Base-by-base conservation (phyloP, 92 coral and sea anemone species). In the Isaurus tuberculatus region DNA sequence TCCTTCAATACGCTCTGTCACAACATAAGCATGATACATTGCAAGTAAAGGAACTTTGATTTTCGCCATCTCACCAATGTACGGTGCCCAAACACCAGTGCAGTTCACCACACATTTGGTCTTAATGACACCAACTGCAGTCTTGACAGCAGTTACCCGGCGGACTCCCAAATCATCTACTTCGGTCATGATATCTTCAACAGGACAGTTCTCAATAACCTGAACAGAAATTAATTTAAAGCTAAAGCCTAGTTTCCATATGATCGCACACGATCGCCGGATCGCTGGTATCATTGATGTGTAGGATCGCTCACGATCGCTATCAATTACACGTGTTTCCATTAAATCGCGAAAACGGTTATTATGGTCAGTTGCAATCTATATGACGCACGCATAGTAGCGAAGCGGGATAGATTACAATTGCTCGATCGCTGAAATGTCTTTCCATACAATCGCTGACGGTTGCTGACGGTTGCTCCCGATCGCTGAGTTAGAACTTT, bases 51-150 rank as follows among this genome's bases (percentile, higher is more conserved):
- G 99, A 22, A 96, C 98, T 10, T 90, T 91, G 2, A 94, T 98
- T 15, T 89, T 91, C 13, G 89, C 95, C 90, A 96, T 73, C 64
- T 91, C 90, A 26, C 99, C 98, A 69, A 96, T 80, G 63, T 93
- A 89, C 0, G 99, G 99, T n/a, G 99, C 87, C 99, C 99, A 96
- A 55, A 91, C 97, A 19, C 99, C 99, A 6, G 91, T 86, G 48
- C 99, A 96, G 71, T 96, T 96, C 57, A 96, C 94, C 9, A 96
- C 91, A 70, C 81, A 84, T 70, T 94, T 89, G 68, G 99, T 85
- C 42, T 94, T 96, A 77, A 96, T 86, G 46, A 79, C 85, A 75
- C 99, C 98, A 55, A 83, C 85, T 3, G 89, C 91, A 4, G 99
- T 96, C 75, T 90, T 84, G 2, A 96, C 95, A 11, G 92, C 98